Evolutionary conservation across 1,140 invertebrate genomes (phyloP), one percentile per base, ranked within the genome.

Genomic region (Theocolax elegans): DNA sequence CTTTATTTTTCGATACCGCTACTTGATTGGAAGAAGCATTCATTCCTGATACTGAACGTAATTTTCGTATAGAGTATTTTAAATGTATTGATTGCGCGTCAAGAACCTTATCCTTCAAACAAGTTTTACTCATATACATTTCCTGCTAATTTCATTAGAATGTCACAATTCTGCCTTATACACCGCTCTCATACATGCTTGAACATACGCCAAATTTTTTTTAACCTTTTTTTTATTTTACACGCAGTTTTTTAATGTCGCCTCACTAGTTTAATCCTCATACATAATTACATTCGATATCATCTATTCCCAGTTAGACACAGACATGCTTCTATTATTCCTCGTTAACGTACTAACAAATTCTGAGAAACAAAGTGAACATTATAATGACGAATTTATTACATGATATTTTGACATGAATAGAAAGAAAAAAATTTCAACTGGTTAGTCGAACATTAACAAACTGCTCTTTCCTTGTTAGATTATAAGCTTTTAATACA

Each of bases 171-270:
- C 77, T 79, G 78, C 77, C 78, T 77, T 72, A 79, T 75, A 79
- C 78, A 79, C 78, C 78, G 78, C 78, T 79, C 78, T 79, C 78
- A 79, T 79, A 74, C 54, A 76, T 73, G 71, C 70, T 75, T 76
- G 13, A 48, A 54, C 51, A 46, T 63, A 54, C 19, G 23, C 17
- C n/a, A 44, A 3, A 9, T 12, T 58, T 31, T 54, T 54, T 54
- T 31, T 58, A 12, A 25, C 21, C 49, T 49, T 35, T 63, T 53
- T 54, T 42, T 56, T 56, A 44, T 46, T 38, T 54, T 54, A 19
- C 6, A 25, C 21, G 59, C 58, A 63, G 72, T 72, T 44, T 72
- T 65, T 72, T 69, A 72, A 68, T 70, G 44, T 44, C 23, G 53
- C 40, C 40, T 69, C 38, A 49, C 62, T 67, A 21, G 40, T 68